A percentile compares a stretch with the other conserved stretches of the same genome.
Conservation (phyloP, 2,797 vertebrate genomes). For the Sarcoramphus papa region DNA sequence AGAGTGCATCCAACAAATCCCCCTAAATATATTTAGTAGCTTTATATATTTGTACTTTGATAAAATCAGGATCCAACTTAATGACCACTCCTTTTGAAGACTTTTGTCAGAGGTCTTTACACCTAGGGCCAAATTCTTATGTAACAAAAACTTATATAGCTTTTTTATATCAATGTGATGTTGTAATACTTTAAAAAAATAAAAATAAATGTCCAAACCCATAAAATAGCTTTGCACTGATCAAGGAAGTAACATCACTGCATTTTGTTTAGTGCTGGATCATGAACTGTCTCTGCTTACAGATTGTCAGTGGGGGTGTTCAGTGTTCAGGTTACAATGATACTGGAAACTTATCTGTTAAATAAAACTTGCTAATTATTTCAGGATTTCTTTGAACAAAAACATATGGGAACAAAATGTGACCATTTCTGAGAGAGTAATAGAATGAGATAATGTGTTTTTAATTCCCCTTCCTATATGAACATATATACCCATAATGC, state of each 20-base stretch:
- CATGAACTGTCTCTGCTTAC: neutral
- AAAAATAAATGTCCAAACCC: neutral
- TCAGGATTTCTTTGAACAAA: neutral
- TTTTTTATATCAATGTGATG: neutral
- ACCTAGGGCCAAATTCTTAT: neutral
- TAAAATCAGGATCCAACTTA: neutral
- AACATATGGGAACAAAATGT: neutral
- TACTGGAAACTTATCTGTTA: neutral
- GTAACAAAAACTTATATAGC: neutral
- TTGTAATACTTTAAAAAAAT: neutral
- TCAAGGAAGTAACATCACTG: neutral
- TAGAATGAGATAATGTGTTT: neutral
- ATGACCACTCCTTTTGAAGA: neutral
- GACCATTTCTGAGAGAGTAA: neutral
- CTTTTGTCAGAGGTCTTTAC: neutral
- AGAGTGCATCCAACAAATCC: neutral
- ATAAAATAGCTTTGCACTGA: neutral
- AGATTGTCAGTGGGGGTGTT: neutral
- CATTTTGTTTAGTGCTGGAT: neutral
- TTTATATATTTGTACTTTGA: neutral
- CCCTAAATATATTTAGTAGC: neutral
- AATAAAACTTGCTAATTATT: neutral
- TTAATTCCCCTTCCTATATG: neutral
- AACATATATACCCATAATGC: neutral
- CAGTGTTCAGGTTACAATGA: no score